Evolutionary conservation across 1,140 invertebrate species (phyloP).

Genomic region (Bombus superbus): DNA sequence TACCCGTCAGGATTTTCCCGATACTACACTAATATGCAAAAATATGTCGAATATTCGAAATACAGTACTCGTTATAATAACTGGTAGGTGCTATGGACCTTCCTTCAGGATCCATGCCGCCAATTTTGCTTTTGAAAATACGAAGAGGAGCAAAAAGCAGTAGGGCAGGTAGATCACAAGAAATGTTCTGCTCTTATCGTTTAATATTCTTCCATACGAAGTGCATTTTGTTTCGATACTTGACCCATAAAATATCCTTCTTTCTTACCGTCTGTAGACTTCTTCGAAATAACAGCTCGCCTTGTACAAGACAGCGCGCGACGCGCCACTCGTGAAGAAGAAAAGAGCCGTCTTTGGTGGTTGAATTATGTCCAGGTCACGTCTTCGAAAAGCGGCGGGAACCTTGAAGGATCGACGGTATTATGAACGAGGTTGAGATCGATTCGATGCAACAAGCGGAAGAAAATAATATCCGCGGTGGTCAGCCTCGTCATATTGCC

Average conservation of each 20-base stretch:
- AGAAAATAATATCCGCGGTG: conserved; percentile 10
- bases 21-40: too few species aligned
- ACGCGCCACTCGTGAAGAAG: neutral
- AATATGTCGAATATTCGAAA: too few species aligned
- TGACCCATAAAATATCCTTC: neutral
- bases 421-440: conserved; percentile 15
- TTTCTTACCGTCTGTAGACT: too few species aligned
- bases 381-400: conserved; percentile 31
- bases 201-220: neutral
- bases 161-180: neutral
- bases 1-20: too few species aligned
- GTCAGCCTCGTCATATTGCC: neutral
- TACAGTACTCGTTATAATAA: too few species aligned
- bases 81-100: too few species aligned
- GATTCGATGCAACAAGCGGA: conserved; percentile 20
- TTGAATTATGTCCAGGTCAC: conserved; percentile 45
- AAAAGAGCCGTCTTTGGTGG: conserved; percentile 12
- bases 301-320: too few species aligned
- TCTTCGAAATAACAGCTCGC: neutral
- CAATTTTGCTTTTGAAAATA: too few species aligned
- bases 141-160: neutral
- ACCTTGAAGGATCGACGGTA: conserved; percentile 42
- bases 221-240: neutral
- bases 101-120: too few species aligned
- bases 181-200: neutral